A percentile compares a stretch with the other conserved stretches of the same genome.
phyloP scores from a whole-genome alignment of 1,140 invertebrate genomes.

The Hypsibius dujardini region DNA sequence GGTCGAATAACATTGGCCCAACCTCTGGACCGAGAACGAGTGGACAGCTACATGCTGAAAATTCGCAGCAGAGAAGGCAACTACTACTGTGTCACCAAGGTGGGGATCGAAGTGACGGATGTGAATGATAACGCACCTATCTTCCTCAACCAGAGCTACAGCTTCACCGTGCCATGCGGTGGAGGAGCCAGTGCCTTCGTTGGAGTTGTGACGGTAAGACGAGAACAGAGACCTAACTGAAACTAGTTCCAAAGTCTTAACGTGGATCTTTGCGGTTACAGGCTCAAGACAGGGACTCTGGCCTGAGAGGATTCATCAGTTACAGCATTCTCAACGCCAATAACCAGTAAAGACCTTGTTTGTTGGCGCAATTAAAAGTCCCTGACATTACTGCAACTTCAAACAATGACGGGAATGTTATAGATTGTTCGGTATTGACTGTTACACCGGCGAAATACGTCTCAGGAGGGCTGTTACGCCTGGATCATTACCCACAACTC shows the following conservation, averaged over 20 bases:
- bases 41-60: constrained; percentile 14
- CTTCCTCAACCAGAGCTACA: constrained; percentile 42
- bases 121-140: constrained; percentile 79
- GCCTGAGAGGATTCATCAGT: background rate
- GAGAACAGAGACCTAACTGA: background rate
- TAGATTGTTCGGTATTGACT: background rate
- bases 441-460: background rate
- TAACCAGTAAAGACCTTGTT: background rate
- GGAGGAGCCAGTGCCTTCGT: background rate
- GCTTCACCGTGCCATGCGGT: background rate
- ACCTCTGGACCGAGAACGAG: constrained; percentile 9
- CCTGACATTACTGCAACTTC: background rate
- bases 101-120: constrained; percentile 77
- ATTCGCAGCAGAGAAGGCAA: background rate
- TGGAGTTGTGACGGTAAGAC: constrained; percentile 7
- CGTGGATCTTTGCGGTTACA: background rate
- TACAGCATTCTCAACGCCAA: background rate
- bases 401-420: background rate
- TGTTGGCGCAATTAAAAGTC: background rate
- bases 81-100: constrained; percentile 44
- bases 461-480: background rate
- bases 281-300: background rate
- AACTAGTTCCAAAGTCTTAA: background rate
- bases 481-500: background rate
- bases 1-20: background rate